Base-by-base conservation (phyloP, 2,888 invertebrate genomes). In the Rhingia rostrata region DNA sequence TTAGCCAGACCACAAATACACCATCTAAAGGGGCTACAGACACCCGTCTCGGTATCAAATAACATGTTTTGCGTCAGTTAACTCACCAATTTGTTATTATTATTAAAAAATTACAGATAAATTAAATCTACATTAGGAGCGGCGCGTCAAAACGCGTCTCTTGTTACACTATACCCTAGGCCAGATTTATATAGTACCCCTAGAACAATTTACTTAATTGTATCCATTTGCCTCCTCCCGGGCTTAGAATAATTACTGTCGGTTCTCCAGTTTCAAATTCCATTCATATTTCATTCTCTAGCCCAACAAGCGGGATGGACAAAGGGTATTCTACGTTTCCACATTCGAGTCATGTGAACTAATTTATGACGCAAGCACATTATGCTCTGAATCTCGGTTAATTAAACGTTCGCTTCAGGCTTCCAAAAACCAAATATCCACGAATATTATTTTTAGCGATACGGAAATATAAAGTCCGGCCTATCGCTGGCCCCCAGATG, bases 361-460 rank as follows among this genome's bases (percentile, higher is more conserved):
- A 82, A 77, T 82, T 82, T 77, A 82, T 82, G 70, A 77, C 64
- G 61, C 22, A 72, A 67, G 70, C 61, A 61, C 47, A 77, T 75
- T 70, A 82, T 35, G 41, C 64, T 75, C 33, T 63, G 82, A 78
- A 78, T 83, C 82, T 63, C 67, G 66, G 61, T 78, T 83, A 83
- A 79, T 83, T 83, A 83, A 83, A 83, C 63, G 66, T 61, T 32
- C 54, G 51, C 37, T 37, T 10, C 37, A n/a, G 30, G 49, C 37
- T 73, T 49, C 43, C 51, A 73, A 79, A 79, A 56, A 66, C 72
- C n/a, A 53, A 32, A 9, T 22, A 35, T 43, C 63, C 45, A 7
- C n/a, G 49, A 22, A 14, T 7, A 30, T 33, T 80, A 54, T 69
- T 69, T 69, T 74, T 45, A 47, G 63, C 22, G 22, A 56, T 74